Evolutionary conservation across 1,140 invertebrate species (phyloP), one percentile per base, ranked within the genome.

Genomic region (Eumeta japonica): DNA sequence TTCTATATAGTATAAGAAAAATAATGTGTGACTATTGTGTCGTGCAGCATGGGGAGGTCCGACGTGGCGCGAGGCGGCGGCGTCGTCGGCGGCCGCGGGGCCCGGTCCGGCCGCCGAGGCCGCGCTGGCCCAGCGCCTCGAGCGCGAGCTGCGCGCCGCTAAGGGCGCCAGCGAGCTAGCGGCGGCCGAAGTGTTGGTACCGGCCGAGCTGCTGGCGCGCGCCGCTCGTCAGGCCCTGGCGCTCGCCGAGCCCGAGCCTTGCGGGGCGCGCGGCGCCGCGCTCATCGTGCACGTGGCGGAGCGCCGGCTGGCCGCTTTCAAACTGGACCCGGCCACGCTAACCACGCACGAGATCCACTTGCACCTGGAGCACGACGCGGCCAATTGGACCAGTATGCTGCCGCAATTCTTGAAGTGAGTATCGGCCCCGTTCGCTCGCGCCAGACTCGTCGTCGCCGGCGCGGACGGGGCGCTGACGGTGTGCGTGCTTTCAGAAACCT

Each of bases 401-500:
- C 89, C 88, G 55, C 86, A 89, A 63, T 90, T 91, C 71, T 79
- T 90, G 72, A 90, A 89, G 88, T 90, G 68, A 85, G 86, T 83
- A 50, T 53, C 24, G 5, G 20, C 20, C 20, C 20, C n/a, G n/a
- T n/a, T n/a, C n/a, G n/a, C n/a, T n/a, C n/a, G n/a, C 7, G 20
- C 20, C 20, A n/a, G 20, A 7, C n/a, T n/a, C 7, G n/a, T 24
- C 20, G 20, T n/a, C n/a, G n/a, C 20, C 20, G n/a, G n/a, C n/a
- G 7, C n/a, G 20, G 7, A n/a, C 20, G 7, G 20, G 7, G 20
- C 20, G 7, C 20, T 24, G 5, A 24, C 20, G 20, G 20, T 24
- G 20, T 24, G 20, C n/a, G 20, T 78, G 36, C 41, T 72, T 72
- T 35, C 73, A 89, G 87, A 81, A 90, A 90, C 65, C 68, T 91